Conservation (phyloP, 2,797 vertebrate genomes). For the Betta splendens region DNA sequence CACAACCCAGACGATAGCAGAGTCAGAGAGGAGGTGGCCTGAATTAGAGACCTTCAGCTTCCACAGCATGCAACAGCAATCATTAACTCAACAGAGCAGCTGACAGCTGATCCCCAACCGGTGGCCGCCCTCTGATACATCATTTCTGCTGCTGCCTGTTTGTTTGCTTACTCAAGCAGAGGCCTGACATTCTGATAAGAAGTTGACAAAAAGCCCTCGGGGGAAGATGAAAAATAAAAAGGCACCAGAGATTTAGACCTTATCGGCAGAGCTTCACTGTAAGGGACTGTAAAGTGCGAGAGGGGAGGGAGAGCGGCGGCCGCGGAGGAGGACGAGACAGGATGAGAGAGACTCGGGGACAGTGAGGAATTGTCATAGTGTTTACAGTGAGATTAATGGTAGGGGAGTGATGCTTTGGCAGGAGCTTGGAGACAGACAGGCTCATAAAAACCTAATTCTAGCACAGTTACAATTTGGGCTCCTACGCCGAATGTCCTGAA, state of each 20-base stretch:
- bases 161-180: conserved; percentile 78
- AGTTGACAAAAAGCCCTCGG: conserved; percentile 71
- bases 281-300: conserved; percentile 46
- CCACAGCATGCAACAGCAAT: conserved; percentile 67
- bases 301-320: conserved; percentile 27
- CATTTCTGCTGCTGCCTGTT: conserved; percentile 69
- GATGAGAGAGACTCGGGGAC: conserved; percentile 4
- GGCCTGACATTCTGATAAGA: conserved; percentile 74
- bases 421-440: no score
- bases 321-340: conserved; percentile 37
- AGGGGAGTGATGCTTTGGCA: conserved; percentile 28
- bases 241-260: conserved; percentile 65
- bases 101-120: conserved; percentile 73
- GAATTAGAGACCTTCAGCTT: conserved; percentile 68
- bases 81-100: conserved; percentile 77
- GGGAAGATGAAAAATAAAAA: conserved; percentile 66
- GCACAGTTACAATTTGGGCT: no score
- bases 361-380: conserved; percentile 37
- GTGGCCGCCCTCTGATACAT: conserved; percentile 73
- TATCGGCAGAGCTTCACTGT: conserved; percentile 50
- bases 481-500: no score
- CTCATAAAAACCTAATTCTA: no score
- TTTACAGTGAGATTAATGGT: conserved; percentile 57
- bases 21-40: conserved; percentile 38
- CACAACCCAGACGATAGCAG: conserved; percentile 23